phyloP scores from a whole-genome alignment of 2,113 vertebrate genomes.

The Gallinago media region DNA sequence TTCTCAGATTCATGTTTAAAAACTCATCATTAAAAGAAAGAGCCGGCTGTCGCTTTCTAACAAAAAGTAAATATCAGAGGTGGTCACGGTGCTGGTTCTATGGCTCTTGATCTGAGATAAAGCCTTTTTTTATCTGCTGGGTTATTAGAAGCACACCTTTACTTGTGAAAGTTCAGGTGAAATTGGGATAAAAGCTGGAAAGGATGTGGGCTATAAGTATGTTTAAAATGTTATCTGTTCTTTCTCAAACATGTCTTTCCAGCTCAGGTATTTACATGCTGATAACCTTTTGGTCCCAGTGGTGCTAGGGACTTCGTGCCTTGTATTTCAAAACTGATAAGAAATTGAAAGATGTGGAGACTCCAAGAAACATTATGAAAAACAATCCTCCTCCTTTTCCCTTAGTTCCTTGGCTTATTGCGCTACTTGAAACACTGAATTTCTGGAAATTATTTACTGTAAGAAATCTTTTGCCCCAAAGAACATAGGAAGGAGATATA shows the following conservation, averaged over 20 bases:
- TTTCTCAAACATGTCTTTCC: conserved; percentile 70
- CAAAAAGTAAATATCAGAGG: neutral
- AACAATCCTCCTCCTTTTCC: neutral
- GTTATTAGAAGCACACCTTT: conserved; percentile 24
- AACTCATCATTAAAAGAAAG: neutral
- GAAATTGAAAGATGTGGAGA: conserved; percentile 16
- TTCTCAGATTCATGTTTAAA: neutral
- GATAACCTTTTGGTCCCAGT: conserved; percentile 80
- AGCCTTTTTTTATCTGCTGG: conserved; percentile 9
- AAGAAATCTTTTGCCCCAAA: neutral
- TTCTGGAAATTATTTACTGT: neutral
- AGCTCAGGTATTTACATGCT: conserved; percentile 69
- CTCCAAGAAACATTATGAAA: conserved; percentile 1
- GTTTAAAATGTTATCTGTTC: conserved; percentile 69
- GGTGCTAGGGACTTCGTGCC: conserved; percentile 62
- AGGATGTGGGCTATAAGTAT: conserved; percentile 61
- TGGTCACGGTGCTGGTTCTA: neutral
- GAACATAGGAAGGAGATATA: neutral
- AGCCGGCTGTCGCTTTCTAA: neutral
- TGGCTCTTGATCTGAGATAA: conserved; percentile 6
- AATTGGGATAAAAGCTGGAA: conserved; percentile 34
- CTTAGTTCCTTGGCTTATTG: neutral
- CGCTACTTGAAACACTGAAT: neutral
- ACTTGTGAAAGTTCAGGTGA: conserved; percentile 59
- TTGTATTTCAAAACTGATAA: conserved; percentile 62